Base-by-base conservation (phyloP, 1,140 invertebrate species). In the Cyphomyrmex costatus region DNA sequence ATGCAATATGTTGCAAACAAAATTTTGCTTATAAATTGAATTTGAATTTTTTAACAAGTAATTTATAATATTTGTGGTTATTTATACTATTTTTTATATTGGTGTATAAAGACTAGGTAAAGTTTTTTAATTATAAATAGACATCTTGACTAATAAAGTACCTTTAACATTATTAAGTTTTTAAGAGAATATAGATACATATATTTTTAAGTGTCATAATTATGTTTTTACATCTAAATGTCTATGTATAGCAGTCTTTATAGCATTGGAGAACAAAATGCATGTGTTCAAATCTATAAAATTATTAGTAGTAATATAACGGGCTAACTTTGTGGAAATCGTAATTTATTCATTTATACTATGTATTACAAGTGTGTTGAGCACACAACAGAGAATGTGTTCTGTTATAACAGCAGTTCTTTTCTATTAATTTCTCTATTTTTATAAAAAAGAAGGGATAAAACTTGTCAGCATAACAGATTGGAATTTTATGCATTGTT, bases 351-450 rank as follows among this genome's bases (percentile, higher is more conserved):
- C 65, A 71, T 82, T 82, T 83, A 83, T 83, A 27, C 68, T 83
- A 83, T 83, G 79, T 83, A 83, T 83, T 83, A 83, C 79, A 83
- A 83, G 56, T 83, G 70, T 83, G 33, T 83, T 83, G 79, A 83
- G 53, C 79, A 83, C 68, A 83, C 79, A 83, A 82, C 36, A 53
- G 51, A 78, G 42, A 60, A 27, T 71, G 66, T 60, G 51, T 73
- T 80, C 49, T 73, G 65, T 74, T 49, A 46, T 78, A 83, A 83
- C 68, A 83, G 79, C 68, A 74, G 33, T 65, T 65, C 49, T 53
- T 33, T n/a, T 83, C 56, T 83, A 73, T 73, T 74, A 74, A 73
- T 46, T 83, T 70, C 27, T 49, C 36, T 83, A 73, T 83, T 49
- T 83, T 36, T 61, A 46, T 53, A 60, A 60, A 83, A 77, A 71